These are phyloP conservation scores for Acheta domesticus DNA, from an alignment of 2,888 invertebrate genomes.

Conservation along the genomic window DNA sequence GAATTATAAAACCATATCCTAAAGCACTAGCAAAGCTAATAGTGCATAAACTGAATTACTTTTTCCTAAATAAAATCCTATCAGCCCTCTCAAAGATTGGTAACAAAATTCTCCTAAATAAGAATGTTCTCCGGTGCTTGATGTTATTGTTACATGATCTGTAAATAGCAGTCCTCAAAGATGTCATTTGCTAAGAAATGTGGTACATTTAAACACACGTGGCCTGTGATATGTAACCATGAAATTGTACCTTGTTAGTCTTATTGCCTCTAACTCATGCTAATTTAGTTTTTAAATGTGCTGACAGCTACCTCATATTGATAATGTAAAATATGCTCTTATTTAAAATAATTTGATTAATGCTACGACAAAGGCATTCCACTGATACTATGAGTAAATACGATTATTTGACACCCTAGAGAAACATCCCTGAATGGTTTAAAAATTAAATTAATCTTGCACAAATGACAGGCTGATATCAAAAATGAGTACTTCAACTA, in stretches of 20 bases:
- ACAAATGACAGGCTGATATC: neutral
- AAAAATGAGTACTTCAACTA: neutral
- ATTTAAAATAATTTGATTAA: neutral
- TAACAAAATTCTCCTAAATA: no score
- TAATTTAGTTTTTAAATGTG: neutral
- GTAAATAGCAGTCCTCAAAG: no score
- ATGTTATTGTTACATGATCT: no score
- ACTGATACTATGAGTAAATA: neutral
- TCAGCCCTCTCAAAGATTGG: neutral
- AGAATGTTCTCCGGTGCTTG: no score
- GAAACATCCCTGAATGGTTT: neutral
- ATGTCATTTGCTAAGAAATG: no score
- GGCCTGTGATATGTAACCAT: slow-evolving; percentile 7
- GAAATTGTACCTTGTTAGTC: neutral
- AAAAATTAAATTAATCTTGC: no score
- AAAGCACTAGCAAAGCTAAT: neutral
- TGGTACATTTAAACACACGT: neutral
- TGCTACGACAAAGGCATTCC: neutral
- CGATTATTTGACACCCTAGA: neutral
- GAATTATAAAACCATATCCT: neutral
- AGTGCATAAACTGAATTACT: neutral
- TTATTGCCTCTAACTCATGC: slow-evolving; percentile 1
- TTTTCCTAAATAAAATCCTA: neutral
- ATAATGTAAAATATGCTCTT: neutral
- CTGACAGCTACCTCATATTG: neutral